Percentiles rank a stretch among this genome's conserved stretches.
phyloP scores from a whole-genome alignment of 2,113 vertebrate genomes.

The Engraulis encrasicolus region DNA sequence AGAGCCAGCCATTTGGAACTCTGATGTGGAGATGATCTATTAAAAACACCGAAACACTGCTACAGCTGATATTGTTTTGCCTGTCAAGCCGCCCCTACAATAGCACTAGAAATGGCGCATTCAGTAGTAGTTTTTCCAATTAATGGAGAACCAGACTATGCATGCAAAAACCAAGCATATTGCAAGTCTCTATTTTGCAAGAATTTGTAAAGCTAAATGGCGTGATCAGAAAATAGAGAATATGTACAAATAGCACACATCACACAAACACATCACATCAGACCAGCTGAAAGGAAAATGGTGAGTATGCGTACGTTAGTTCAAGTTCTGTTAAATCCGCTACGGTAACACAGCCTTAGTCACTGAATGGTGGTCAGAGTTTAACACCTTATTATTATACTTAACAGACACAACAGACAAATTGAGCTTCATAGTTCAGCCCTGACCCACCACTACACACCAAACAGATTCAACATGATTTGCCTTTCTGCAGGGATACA shows the following conservation, averaged over 20 bases:
- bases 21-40: background rate
- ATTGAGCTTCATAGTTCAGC: background rate
- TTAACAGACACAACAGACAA: background rate
- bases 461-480: background rate
- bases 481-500: slow-evolving; percentile 8
- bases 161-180: background rate
- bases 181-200: background rate
- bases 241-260: slow-evolving; percentile 7
- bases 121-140: slow-evolving; percentile 5
- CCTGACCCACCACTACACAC: background rate
- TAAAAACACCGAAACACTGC: background rate
- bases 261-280: background rate
- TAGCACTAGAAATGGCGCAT: background rate
- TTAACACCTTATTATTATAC: background rate
- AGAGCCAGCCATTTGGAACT: slow-evolving; percentile 37
- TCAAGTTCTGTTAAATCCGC: slow-evolving; percentile 10
- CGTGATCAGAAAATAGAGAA: background rate
- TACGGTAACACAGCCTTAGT: background rate
- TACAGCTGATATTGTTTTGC: background rate
- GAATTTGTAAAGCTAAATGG: background rate
- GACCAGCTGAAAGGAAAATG: background rate
- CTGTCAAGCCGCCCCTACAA: background rate
- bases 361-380: background rate
- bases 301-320: background rate
- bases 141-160: background rate